A percentile compares a stretch with the other conserved stretches of the same genome.
Evolutionary conservation across 2,888 invertebrate genomes (phyloP).

Genomic region (Chrysolina oricalcia): DNA sequence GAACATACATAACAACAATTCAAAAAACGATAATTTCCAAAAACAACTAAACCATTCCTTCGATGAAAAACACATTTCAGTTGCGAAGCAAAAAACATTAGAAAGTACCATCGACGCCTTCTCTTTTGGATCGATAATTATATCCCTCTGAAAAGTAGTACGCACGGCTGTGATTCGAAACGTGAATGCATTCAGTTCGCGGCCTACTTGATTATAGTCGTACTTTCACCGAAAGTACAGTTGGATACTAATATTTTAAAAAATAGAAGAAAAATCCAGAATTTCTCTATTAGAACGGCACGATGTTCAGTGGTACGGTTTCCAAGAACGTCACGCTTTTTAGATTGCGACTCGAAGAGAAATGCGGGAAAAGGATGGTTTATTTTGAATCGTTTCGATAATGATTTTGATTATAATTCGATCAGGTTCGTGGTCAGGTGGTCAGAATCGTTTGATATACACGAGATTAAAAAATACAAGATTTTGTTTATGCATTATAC

Average conservation of each 20-base stretch:
- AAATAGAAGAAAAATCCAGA: slow-evolving; percentile 23
- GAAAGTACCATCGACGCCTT: slow-evolving; percentile 7
- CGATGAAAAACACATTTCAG: no score
- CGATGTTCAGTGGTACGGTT: slow-evolving; percentile 4
- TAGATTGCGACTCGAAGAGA: slow-evolving; percentile 7
- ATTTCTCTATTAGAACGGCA: slow-evolving; percentile 30
- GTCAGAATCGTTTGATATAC: no score
- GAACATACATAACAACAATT: no score
- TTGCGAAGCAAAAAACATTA: background rate
- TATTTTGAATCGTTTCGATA: background rate
- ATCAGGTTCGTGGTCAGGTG: background rate
- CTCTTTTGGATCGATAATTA: slow-evolving; percentile 4
- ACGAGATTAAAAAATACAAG: no score
- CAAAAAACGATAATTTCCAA: no score
- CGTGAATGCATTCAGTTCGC: slow-evolving; percentile 42
- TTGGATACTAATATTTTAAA: slow-evolving; percentile 18
- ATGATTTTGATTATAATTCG: background rate
- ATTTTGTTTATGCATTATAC: no score
- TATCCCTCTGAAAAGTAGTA: slow-evolving; percentile 5
- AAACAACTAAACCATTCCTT: no score
- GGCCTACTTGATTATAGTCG: slow-evolving; percentile 48
- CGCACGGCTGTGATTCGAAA: slow-evolving; percentile 34
- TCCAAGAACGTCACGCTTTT: slow-evolving; percentile 32
- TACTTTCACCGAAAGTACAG: slow-evolving; percentile 51
- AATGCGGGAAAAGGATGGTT: slow-evolving; percentile 7